A percentile compares a stretch with the other conserved stretches of the same genome.
Conservation (phyloP, 2,888 invertebrate genomes). For the Pheosia gnoma region DNA sequence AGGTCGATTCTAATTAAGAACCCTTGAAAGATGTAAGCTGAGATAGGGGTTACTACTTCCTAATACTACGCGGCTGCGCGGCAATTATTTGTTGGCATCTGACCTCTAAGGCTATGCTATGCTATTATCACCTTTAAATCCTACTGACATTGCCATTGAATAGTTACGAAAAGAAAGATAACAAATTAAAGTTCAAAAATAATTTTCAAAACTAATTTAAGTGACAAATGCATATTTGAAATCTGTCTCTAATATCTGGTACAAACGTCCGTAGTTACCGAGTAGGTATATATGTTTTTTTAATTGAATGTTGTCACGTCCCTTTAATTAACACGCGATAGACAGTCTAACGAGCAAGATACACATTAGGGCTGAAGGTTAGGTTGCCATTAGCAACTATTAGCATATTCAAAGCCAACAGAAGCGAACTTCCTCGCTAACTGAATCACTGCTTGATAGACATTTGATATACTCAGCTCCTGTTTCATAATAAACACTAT, state of each 20-base stretch:
- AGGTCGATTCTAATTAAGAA: conserved; percentile 72
- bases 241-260: no score
- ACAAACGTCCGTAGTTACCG: no score
- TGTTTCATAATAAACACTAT: no score
- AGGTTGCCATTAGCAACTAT: background rate
- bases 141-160: no score
- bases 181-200: no score
- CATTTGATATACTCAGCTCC: background rate
- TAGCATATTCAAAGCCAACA: conserved; percentile 2
- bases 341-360: background rate
- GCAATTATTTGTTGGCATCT: conserved; percentile 42
- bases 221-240: no score
- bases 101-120: background rate
- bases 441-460: conserved; percentile 2
- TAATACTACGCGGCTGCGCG: conserved; percentile 32
- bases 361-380: background rate
- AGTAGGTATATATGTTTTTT: no score
- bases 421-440: conserved; percentile 1
- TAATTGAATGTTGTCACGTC: background rate
- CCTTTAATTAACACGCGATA: background rate
- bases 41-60: conserved; percentile 67
- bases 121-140: background rate
- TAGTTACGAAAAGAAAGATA: no score
- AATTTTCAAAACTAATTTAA: no score
- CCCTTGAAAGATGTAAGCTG: conserved; percentile 69